phyloP scores from a whole-genome alignment of 2,113 vertebrate species.

The Pleuronectes platessa region DNA sequence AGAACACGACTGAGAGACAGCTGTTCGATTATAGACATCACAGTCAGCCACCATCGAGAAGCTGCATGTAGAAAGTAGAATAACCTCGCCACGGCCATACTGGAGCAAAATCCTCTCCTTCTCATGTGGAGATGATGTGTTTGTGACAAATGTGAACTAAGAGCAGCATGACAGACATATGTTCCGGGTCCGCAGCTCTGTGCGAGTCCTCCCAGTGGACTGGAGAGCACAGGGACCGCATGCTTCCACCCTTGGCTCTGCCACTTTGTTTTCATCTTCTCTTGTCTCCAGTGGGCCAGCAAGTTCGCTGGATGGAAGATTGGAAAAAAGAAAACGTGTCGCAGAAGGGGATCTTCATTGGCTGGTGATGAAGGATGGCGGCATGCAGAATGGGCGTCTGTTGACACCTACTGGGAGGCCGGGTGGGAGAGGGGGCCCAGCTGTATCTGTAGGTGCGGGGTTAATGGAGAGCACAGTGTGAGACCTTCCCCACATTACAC shows the following conservation, averaged over 20 bases:
- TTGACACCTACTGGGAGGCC: slow-evolving; percentile 49
- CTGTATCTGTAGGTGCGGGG: slow-evolving; percentile 45
- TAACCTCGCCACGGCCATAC: neutral
- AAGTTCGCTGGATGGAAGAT: slow-evolving; percentile 30
- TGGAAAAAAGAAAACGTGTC: neutral
- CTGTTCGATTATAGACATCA: too few relatives aligned
- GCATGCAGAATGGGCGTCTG: slow-evolving; percentile 45
- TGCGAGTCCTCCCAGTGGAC: slow-evolving; percentile 26
- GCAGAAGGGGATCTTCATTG: slow-evolving; percentile 52
- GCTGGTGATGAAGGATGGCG: slow-evolving; percentile 63
- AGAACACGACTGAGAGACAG: too few relatives aligned
- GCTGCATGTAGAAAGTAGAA: neutral
- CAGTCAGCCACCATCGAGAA: too few relatives aligned
- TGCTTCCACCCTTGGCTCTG: slow-evolving; percentile 22
- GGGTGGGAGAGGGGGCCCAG: slow-evolving; percentile 34
- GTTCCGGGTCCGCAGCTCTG: slow-evolving; percentile 21
- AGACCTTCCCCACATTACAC: slow-evolving; percentile 36
- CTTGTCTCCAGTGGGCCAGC: slow-evolving; percentile 16
- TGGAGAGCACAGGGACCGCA: slow-evolving; percentile 16
- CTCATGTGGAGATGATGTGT: slow-evolving; percentile 1
- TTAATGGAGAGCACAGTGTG: slow-evolving; percentile 47
- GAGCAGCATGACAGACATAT: slow-evolving; percentile 56
- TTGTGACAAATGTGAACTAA: slow-evolving; percentile 32
- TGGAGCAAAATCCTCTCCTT: neutral
- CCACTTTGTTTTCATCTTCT: slow-evolving; percentile 33